Evolutionary conservation across 2,888 invertebrate genomes (phyloP).

Genomic region (Boloria euphrosyne): DNA sequence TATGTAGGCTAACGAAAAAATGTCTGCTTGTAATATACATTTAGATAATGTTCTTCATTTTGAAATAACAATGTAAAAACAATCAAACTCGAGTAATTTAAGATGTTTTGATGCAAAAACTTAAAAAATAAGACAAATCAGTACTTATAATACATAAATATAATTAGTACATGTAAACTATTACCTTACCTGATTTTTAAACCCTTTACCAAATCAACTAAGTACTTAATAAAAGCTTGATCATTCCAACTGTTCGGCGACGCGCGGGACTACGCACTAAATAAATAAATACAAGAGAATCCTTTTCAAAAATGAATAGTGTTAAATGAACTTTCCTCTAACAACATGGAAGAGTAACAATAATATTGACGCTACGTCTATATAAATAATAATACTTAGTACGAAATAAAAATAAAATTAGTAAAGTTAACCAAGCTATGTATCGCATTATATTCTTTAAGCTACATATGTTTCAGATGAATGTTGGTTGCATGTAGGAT

Average conservation of each 20-base stretch:
- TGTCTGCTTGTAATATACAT: background rate
- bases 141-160: too few species aligned
- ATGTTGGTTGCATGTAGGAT: slow-evolving; percentile 8
- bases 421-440: background rate
- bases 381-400: slow-evolving; percentile 12
- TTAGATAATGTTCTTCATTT: background rate
- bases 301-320: slow-evolving; percentile 34
- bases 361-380: slow-evolving; percentile 26
- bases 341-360: slow-evolving; percentile 30
- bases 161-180: too few species aligned
- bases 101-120: too few species aligned
- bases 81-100: too few species aligned
- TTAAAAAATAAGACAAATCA: too few species aligned
- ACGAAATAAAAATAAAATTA: slow-evolving; percentile 3
- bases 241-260: background rate
- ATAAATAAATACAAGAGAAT: slow-evolving; percentile 30
- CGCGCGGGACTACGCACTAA: slow-evolving; percentile 6
- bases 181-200: too few species aligned
- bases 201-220: background rate
- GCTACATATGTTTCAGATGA: background rate
- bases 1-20: slow-evolving; percentile 15
- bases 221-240: background rate
- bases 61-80: background rate
- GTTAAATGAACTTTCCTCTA: slow-evolving; percentile 40
- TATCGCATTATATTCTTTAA: background rate